phyloP scores from a whole-genome alignment of 2,113 vertebrate species.

The Malaclemys terrapin region DNA sequence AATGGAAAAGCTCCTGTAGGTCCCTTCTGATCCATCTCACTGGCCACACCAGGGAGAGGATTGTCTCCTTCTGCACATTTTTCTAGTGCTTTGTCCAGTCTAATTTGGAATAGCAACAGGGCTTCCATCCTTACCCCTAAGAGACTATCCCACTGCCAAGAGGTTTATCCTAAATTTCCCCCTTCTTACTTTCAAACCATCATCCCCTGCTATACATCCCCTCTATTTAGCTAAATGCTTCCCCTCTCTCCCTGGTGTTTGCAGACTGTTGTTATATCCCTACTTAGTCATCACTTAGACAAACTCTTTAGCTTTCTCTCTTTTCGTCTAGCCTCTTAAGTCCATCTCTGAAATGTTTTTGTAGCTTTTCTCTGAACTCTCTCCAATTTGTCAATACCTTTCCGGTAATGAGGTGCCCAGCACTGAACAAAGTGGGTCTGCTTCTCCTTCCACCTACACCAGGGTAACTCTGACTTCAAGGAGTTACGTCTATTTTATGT shows the following conservation, averaged over 20 bases:
- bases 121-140: background rate
- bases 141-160: background rate
- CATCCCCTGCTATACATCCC: background rate
- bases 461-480: background rate
- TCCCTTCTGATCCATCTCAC: background rate
- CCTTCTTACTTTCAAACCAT: background rate
- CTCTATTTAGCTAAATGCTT: background rate
- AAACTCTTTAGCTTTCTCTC: background rate
- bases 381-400: background rate
- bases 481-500: background rate
- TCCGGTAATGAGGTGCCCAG: background rate
- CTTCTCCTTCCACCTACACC: background rate
- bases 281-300: background rate
- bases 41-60: background rate
- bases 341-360: background rate
- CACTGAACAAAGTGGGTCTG: background rate
- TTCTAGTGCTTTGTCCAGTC: background rate
- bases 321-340: background rate
- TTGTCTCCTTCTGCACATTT: background rate
- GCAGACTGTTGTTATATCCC: background rate
- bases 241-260: background rate
- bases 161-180: conserved; percentile 9
- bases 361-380: background rate
- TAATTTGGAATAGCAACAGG: background rate
- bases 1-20: background rate